phyloP scores from a whole-genome alignment of 2,888 invertebrate species.

The Platycnemis pennipes region DNA sequence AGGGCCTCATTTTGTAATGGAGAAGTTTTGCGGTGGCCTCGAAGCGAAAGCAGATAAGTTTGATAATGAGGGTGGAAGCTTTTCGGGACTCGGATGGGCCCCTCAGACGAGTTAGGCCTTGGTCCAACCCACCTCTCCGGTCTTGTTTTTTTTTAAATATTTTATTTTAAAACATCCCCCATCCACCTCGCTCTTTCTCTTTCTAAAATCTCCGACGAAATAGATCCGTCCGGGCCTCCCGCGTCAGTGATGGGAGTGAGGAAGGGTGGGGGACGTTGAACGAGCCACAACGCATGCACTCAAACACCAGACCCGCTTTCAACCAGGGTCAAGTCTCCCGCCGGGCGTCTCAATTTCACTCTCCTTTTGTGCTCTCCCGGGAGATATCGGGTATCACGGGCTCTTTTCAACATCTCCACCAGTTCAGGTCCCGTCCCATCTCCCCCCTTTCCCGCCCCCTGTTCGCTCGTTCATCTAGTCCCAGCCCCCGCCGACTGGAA shows the following conservation, averaged over 20 bases:
- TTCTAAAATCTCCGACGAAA: conserved; percentile 42
- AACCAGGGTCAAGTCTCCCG: conserved; percentile 66
- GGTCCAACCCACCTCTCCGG: no score
- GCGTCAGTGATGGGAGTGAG: not conserved
- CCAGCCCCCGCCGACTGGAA: not conserved
- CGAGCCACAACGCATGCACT: no score
- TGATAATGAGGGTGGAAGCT: conserved; percentile 59
- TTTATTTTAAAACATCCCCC: conserved; percentile 25
- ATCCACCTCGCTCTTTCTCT: not conserved
- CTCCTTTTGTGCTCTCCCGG: conserved; percentile 45
- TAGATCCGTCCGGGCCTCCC: conserved; percentile 13
- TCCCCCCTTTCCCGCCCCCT: not conserved
- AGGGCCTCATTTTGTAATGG: no score
- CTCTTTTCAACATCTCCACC: conserved; percentile 40
- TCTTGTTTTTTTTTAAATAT: conserved; percentile 43
- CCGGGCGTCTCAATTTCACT: conserved; percentile 62
- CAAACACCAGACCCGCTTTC: conserved; percentile 50
- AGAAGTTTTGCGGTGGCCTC: conserved; percentile 53
- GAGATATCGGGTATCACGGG: conserved; percentile 59
- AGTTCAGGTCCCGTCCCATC: no score
- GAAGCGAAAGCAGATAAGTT: conserved; percentile 42
- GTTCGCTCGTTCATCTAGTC: not conserved
- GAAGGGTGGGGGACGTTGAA: not conserved
- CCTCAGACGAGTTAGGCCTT: no score
- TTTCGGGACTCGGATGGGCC: conserved; percentile 36